These are phyloP conservation scores for Zaprionus gabonicus DNA, from an alignment of 1,140 invertebrate species.

Conservation along the genomic window DNA sequence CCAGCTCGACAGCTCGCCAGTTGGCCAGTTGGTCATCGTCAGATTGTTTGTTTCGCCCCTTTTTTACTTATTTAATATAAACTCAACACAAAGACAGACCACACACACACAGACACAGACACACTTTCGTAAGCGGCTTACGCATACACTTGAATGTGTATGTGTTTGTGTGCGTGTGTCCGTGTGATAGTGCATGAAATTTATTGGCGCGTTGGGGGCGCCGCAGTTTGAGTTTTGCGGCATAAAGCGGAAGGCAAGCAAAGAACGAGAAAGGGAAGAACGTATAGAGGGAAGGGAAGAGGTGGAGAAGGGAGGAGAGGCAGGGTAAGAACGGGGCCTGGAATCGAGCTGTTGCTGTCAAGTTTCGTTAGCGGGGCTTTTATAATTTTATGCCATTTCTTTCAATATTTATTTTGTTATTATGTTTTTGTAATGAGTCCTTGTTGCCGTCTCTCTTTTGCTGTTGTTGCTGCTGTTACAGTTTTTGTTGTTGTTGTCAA, in stretches of 20 bases:
- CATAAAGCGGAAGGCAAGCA: neutral
- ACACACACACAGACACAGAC: slow-evolving; percentile 35
- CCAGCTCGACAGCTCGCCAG: slow-evolving; percentile 1
- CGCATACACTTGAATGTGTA: slow-evolving; percentile 47
- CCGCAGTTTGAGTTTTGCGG: slow-evolving; percentile 37
- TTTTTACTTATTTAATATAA: slow-evolving; percentile 74
- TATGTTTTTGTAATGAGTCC: slow-evolving; percentile 80
- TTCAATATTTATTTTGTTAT: slow-evolving; percentile 82
- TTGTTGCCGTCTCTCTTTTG: slow-evolving; percentile 36
- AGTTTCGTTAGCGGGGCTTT: slow-evolving; percentile 63
- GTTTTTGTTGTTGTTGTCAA: slow-evolving; percentile 45
- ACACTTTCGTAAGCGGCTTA: slow-evolving; percentile 69
- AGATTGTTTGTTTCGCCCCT: slow-evolving; percentile 33
- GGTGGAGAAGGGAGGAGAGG: neutral
- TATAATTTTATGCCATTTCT: slow-evolving; percentile 83
- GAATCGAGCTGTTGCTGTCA: slow-evolving; percentile 57
- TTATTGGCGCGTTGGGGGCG: slow-evolving; percentile 75
- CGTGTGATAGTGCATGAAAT: slow-evolving; percentile 79
- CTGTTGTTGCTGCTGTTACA: slow-evolving; percentile 44
- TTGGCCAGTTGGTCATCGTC: slow-evolving; percentile 40
- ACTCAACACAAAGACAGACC: slow-evolving; percentile 65
- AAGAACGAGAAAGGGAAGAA: neutral
- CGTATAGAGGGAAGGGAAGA: neutral
- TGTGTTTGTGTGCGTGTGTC: slow-evolving; percentile 46
- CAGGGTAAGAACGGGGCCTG: no score